Evolutionary conservation across 1,140 invertebrate species (phyloP).

Genomic region (Pogonognathellus flavescens): DNA sequence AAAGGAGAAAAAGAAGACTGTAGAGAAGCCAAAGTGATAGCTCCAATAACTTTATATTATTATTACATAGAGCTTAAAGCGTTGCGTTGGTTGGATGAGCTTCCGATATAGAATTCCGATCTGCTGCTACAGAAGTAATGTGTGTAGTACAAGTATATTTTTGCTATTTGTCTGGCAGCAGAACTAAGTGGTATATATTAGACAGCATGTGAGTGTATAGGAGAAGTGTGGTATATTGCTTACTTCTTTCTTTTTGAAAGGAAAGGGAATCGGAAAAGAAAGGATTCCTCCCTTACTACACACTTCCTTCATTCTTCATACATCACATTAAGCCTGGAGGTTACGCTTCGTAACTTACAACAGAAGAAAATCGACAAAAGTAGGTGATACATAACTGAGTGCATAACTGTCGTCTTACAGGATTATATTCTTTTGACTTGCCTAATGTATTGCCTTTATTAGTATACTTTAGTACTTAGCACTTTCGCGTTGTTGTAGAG

Average conservation of each 20-base stretch:
- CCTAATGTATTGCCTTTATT: neutral
- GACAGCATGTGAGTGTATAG: too few species aligned
- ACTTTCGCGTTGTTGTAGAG: neutral
- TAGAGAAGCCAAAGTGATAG: conserved; percentile 36
- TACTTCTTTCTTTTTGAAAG: neutral
- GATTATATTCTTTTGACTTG: neutral
- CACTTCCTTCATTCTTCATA: conserved; percentile 47
- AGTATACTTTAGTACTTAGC: neutral
- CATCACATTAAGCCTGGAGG: conserved; percentile 39
- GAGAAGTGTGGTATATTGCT: neutral
- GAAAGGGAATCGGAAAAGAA: neutral
- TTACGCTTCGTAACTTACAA: conserved; percentile 41
- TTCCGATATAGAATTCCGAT: conserved; percentile 37
- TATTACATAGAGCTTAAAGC: conserved; percentile 24
- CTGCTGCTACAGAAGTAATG: neutral
- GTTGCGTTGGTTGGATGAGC: conserved; percentile 3
- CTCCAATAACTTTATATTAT: conserved; percentile 50
- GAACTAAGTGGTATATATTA: too few species aligned
- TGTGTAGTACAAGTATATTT: too few species aligned
- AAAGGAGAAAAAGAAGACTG: conserved; percentile 28
- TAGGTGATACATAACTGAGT: conserved; percentile 17
- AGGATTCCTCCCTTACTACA: conserved; percentile 18
- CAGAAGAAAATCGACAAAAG: conserved; percentile 32
- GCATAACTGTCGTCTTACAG: conserved; percentile 18
- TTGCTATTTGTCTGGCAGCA: too few species aligned